Conservation (phyloP, 2,888 invertebrate species). For the Meloe dianella region DNA sequence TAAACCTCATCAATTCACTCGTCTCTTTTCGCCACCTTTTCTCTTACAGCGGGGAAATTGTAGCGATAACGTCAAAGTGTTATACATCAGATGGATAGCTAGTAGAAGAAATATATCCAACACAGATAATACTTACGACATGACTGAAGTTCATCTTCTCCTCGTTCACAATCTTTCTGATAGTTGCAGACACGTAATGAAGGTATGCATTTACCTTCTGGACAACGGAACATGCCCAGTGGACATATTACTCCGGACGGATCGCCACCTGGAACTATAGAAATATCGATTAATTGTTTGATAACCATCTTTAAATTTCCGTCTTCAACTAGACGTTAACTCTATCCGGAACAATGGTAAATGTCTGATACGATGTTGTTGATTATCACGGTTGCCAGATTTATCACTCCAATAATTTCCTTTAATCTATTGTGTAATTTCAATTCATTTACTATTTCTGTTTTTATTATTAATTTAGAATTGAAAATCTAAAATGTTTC, state of each 20-base stretch:
- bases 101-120: background rate
- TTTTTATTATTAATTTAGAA: background rate
- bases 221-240: conserved; percentile 80
- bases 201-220: conserved; percentile 87
- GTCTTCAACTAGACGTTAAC: background rate
- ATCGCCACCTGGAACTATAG: conserved; percentile 48
- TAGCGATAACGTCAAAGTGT: conserved; percentile 16
- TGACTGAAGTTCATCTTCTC: conserved; percentile 88
- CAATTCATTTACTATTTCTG: background rate
- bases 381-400: conserved; percentile 29
- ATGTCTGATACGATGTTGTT: conserved; percentile 20
- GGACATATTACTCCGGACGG: conserved; percentile 65
- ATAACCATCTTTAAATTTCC: background rate
- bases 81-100: conserved; percentile 3
- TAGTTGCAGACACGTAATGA: conserved; percentile 90
- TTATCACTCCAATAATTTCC: conserved; percentile 26
- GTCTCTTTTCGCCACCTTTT: background rate
- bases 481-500: no score
- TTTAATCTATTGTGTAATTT: background rate
- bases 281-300: conserved; percentile 8
- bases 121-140: conserved; percentile 76
- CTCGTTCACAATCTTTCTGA: conserved; percentile 91
- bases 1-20: background rate
- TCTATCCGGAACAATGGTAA: conserved; percentile 1
- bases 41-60: background rate